Conservation (phyloP, 1,140 invertebrate genomes). For the Drosophila nigrodunni region DNA sequence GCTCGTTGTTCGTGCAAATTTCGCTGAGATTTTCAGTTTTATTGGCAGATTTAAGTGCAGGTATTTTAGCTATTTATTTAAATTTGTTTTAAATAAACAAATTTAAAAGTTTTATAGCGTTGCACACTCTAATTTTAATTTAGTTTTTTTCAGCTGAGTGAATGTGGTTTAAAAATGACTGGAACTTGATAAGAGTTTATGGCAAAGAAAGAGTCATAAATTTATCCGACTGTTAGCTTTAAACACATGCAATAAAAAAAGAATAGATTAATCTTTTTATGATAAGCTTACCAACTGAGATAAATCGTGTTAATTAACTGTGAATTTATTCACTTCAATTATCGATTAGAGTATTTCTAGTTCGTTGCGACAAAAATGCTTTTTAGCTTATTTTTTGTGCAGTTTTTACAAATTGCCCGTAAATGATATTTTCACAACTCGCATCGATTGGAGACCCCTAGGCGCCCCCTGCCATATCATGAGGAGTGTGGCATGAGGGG, state of each 20-base stretch:
- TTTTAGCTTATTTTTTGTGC: slow-evolving; percentile 19
- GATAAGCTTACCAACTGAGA: no score
- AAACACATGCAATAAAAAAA: no score
- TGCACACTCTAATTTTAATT: neutral
- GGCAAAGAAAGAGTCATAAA: no score
- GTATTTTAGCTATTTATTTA: slow-evolving; percentile 29
- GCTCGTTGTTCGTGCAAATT: slow-evolving; percentile 71
- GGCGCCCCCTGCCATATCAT: slow-evolving; percentile 16
- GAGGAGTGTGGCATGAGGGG: neutral
- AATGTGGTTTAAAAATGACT: neutral
- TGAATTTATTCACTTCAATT: no score
- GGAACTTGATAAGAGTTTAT: no score
- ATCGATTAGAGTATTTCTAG: slow-evolving; percentile 4
- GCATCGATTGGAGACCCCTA: slow-evolving; percentile 65
- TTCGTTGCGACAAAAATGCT: neutral
- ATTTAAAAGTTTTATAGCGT: neutral
- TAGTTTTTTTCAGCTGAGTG: neutral
- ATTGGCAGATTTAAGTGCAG: slow-evolving; percentile 22
- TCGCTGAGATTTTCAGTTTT: slow-evolving; percentile 63
- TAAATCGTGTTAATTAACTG: no score
- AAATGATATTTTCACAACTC: slow-evolving; percentile 82
- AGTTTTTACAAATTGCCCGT: slow-evolving; percentile 73
- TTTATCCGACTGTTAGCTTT: no score
- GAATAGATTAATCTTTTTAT: no score
- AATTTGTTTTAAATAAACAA: slow-evolving; percentile 1